These are phyloP conservation scores for Darevskia mixta DNA, from an alignment of 2,797 vertebrate species.

Conservation along the genomic window DNA sequence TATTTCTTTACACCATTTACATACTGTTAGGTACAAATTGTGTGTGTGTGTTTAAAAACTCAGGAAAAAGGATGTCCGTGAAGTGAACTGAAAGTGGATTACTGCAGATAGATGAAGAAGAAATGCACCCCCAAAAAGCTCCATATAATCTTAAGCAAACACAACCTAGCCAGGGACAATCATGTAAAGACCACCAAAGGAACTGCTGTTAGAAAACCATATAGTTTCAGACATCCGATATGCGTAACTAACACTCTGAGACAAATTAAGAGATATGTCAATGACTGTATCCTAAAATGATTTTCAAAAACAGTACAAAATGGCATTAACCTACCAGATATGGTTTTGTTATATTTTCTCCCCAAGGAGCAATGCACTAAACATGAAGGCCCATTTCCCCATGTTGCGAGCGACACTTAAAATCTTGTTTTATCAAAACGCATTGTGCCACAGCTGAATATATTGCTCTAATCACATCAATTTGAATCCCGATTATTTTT, in stretches of 20 bases:
- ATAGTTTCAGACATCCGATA: constrained; percentile 54
- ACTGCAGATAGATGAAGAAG: not conserved
- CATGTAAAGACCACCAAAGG: constrained; percentile 32
- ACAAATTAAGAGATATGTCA: constrained; percentile 39
- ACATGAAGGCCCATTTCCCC: constrained; percentile 60
- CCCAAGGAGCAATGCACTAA: constrained; percentile 58
- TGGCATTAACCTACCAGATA: constrained; percentile 21
- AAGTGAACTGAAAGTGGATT: constrained; percentile 28
- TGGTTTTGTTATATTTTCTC: constrained; percentile 46
- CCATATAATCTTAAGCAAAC: constrained; percentile 43
- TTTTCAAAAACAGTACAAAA: constrained; percentile 25
- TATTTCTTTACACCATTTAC: constrained; percentile 20
- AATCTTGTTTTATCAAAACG: constrained; percentile 31
- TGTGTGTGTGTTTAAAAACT: not conserved
- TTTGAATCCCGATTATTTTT: constrained; percentile 14
- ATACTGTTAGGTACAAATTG: not conserved
- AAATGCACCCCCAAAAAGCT: constrained; percentile 3
- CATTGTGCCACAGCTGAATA: constrained; percentile 1
- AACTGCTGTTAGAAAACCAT: constrained; percentile 41
- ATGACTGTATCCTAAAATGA: constrained; percentile 58
- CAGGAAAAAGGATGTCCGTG: not conserved
- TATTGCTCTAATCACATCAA: constrained; percentile 27
- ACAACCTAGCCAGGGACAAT: not conserved
- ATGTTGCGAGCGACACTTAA: not conserved
- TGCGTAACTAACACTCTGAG: constrained; percentile 36